These are phyloP conservation scores for Silurus meridionalis DNA, from an alignment of 2,113 vertebrate genomes.

Conservation along the genomic window DNA sequence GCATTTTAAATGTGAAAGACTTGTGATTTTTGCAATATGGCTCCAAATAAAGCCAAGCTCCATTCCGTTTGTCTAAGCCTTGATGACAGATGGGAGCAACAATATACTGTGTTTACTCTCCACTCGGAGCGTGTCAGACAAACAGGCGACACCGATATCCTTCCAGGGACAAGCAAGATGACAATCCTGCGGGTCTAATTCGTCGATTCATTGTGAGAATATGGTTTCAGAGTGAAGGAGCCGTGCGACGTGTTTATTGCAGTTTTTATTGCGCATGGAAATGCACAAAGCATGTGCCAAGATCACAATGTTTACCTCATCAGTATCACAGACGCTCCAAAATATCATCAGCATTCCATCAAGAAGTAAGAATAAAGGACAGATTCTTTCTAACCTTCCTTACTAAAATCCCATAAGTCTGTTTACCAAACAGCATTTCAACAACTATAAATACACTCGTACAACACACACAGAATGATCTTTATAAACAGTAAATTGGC, in stretches of 20 bases:
- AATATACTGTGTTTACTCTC: constrained; percentile 51
- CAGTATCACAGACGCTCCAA: neutral
- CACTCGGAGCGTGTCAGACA: constrained; percentile 42
- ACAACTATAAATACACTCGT: neutral
- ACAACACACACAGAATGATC: too few species aligned
- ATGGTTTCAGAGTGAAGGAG: neutral
- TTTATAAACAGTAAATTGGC: neutral
- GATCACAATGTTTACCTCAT: neutral
- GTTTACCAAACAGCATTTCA: neutral
- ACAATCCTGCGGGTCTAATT: neutral
- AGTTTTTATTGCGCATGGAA: neutral
- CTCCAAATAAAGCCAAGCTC: constrained; percentile 18
- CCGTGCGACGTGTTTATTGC: neutral
- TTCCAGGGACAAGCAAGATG: constrained; percentile 25
- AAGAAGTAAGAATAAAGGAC: neutral
- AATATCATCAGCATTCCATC: neutral
- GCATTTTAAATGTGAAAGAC: neutral
- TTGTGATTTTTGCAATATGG: constrained; percentile 51
- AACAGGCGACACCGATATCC: constrained; percentile 35
- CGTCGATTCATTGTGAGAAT: neutral
- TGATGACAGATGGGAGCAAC: constrained; percentile 51
- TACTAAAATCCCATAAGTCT: neutral
- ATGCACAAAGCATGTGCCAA: neutral
- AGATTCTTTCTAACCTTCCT: neutral
- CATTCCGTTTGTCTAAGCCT: constrained; percentile 20